Evolutionary conservation across 2,113 vertebrate species (phyloP).

Genomic region (Isurus oxyrinchus): DNA sequence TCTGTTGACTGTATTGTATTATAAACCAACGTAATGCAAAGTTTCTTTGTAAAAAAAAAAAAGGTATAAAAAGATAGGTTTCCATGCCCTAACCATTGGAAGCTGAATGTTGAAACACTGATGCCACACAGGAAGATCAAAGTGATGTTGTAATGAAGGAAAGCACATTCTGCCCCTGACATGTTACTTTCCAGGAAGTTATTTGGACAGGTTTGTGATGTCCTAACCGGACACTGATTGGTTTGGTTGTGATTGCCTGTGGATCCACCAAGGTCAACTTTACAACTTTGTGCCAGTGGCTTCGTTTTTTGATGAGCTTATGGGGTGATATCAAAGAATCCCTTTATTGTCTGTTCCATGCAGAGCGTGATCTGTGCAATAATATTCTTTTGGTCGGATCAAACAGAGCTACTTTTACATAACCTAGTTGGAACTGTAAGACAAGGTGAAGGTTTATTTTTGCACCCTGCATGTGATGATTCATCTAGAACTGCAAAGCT

Average conservation of each 20-base stretch:
- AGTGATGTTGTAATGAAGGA: neutral
- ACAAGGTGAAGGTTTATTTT: neutral
- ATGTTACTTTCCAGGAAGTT: neutral
- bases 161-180: neutral
- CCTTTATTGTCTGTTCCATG: neutral
- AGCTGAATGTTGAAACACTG: neutral
- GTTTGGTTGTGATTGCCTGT: neutral
- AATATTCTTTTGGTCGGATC: neutral
- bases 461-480: neutral
- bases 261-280: neutral
- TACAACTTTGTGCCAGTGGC: neutral
- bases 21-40: neutral
- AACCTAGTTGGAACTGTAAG: neutral
- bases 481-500: neutral
- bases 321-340: neutral
- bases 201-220: neutral
- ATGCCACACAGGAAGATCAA: neutral
- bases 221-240: neutral
- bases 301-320: neutral
- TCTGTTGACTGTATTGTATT: neutral
- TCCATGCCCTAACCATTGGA: neutral
- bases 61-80: neutral
- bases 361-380: neutral
- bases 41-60: neutral
- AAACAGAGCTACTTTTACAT: neutral